These are phyloP conservation scores for Lamellibrachia columna DNA, from an alignment of 2,888 invertebrate species.

Conservation along the genomic window DNA sequence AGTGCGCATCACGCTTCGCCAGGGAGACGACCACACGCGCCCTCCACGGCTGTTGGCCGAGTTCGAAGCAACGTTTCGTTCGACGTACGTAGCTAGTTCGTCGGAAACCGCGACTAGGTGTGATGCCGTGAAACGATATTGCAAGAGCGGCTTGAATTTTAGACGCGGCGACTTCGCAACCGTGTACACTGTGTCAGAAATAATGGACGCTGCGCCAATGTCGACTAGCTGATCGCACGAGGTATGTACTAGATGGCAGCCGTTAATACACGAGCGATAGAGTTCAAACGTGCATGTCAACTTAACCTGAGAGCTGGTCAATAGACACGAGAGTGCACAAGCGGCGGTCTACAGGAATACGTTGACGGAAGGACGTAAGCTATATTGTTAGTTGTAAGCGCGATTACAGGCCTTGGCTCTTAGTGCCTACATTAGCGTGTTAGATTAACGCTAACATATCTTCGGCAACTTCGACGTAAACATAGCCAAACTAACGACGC, in stretches of 20 bases:
- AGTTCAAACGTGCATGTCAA: not conserved
- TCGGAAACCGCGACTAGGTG: not conserved
- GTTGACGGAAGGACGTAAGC: not conserved
- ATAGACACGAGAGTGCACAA: not conserved
- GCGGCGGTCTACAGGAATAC: not conserved
- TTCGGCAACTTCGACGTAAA: not conserved
- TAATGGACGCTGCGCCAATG: not conserved
- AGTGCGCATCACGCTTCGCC: not conserved
- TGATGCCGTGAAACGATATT: not conserved
- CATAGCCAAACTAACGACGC: not conserved
- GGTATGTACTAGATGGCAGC: not conserved
- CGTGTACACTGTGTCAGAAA: not conserved
- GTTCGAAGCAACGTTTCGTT: not conserved
- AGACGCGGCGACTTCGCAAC: not conserved
- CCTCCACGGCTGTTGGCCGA: not conserved
- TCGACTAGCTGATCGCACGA: not conserved
- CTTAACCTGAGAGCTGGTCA: not conserved
- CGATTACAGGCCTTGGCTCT: not conserved
- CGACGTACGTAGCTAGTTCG: not conserved
- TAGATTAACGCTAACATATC: not conserved
- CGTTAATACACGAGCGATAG: not conserved
- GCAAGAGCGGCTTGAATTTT: not conserved
- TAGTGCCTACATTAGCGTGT: not conserved
- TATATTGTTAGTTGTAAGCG: not conserved
- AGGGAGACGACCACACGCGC: not conserved